A percentile compares a stretch with the other conserved stretches of the same genome.
These are phyloP conservation scores for Corythornis madagascariensis DNA, from an alignment of 2,113 vertebrate species.

Conservation along the genomic window DNA sequence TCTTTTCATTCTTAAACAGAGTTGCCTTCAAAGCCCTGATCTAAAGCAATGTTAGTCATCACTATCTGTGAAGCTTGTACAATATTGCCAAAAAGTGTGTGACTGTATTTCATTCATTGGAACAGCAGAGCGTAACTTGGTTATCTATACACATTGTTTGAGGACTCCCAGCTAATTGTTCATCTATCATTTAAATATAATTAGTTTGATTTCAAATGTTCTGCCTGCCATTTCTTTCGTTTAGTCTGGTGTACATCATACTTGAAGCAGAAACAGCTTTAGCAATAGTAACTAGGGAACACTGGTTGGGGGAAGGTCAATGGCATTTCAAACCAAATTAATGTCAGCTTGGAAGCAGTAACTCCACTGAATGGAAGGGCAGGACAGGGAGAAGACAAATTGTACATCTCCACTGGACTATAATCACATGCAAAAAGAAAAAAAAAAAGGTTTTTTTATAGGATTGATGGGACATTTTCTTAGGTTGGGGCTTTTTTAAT, in stretches of 20 bases:
- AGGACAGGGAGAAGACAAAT: background rate
- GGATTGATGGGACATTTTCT: background rate
- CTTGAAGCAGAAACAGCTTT: background rate
- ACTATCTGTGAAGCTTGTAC: slow-evolving; percentile 45
- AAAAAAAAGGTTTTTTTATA: background rate
- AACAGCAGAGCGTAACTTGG: slow-evolving; percentile 22
- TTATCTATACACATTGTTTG: slow-evolving; percentile 46
- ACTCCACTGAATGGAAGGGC: background rate
- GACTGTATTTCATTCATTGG: slow-evolving; percentile 46
- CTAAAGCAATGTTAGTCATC: slow-evolving; percentile 31
- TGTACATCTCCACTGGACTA: background rate
- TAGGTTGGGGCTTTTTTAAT: background rate
- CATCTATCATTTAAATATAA: slow-evolving; percentile 48
- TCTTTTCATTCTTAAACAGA: slow-evolving; percentile 20
- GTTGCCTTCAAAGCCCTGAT: slow-evolving; percentile 41
- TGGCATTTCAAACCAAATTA: slow-evolving; percentile 39
- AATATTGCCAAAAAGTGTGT: slow-evolving; percentile 40
- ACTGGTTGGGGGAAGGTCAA: background rate
- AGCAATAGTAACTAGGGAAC: background rate
- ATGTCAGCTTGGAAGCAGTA: background rate
- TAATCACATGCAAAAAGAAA: background rate
- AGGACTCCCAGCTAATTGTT: slow-evolving; percentile 26
- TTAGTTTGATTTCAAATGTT: slow-evolving; percentile 42
- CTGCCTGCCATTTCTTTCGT: slow-evolving; percentile 30
- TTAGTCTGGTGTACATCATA: background rate